A percentile compares a stretch with the other conserved stretches of the same genome.
Evolutionary conservation across 2,113 vertebrate species (phyloP).

Genomic region (Tyto alba): DNA sequence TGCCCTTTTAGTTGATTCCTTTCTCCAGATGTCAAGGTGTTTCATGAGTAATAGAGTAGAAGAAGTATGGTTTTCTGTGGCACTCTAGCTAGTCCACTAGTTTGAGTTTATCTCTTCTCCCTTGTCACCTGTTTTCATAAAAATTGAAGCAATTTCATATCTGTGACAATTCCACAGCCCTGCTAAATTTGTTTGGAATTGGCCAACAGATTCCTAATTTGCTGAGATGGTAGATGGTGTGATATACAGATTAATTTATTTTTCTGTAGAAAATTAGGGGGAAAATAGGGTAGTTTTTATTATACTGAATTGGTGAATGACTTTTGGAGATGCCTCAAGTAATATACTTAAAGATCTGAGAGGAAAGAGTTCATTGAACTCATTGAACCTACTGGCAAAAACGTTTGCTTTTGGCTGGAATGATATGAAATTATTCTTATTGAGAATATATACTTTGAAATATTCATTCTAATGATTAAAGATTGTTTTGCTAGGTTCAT

Average conservation of each 20-base stretch:
- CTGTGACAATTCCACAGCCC: background rate
- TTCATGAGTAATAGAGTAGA: background rate
- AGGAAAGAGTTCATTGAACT: background rate
- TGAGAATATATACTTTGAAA: conserved; percentile 8
- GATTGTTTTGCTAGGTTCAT: conserved; percentile 52
- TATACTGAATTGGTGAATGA: background rate
- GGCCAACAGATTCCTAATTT: background rate
- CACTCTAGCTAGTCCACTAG: background rate
- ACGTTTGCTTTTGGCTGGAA: background rate
- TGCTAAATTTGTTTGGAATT: background rate
- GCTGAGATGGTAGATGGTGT: background rate
- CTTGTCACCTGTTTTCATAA: background rate
- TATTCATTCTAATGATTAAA: conserved; percentile 11
- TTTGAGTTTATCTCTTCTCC: background rate
- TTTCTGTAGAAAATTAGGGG: background rate
- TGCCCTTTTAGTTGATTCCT: background rate
- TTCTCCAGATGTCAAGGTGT: background rate
- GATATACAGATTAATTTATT: background rate
- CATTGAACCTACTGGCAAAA: background rate
- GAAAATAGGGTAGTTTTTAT: background rate
- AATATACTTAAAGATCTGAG: background rate
- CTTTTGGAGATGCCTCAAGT: background rate
- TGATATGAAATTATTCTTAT: background rate
- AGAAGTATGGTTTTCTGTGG: background rate
- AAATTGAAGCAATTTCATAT: background rate